Percentiles rank a stretch among this genome's conserved stretches.
Evolutionary conservation across 2,888 invertebrate species (phyloP).

Genomic region (Lepidocyrtoides sp.): DNA sequence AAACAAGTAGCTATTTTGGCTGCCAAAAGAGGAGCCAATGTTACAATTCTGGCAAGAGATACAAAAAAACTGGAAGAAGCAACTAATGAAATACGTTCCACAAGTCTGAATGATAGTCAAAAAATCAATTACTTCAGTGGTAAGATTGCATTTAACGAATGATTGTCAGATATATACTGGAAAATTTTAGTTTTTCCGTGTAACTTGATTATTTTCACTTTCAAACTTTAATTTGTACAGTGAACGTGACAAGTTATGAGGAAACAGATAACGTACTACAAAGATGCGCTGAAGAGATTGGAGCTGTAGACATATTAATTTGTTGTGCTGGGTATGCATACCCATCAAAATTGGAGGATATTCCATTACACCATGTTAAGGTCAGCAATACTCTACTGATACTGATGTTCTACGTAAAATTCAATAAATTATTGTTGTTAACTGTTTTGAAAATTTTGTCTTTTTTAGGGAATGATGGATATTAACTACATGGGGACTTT

Average conservation of each 20-base stretch:
- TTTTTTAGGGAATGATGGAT: constrained; percentile 90
- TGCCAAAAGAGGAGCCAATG: constrained; percentile 93
- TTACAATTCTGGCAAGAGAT: constrained; percentile 96
- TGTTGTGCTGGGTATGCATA: constrained; percentile 94
- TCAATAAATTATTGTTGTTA: no score
- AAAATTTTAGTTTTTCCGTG: not conserved
- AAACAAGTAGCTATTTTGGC: constrained; percentile 93
- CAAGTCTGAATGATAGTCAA: constrained; percentile 72
- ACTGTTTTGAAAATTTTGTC: no score
- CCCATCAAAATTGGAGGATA: constrained; percentile 91
- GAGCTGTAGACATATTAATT: constrained; percentile 95
- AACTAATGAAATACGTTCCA: constrained; percentile 86
- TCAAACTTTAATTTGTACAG: constrained; percentile 80
- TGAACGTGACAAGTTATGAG: constrained; percentile 91
- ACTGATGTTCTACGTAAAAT: no score
- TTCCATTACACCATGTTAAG: constrained; percentile 89
- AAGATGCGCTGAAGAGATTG: constrained; percentile 90
- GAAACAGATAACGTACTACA: constrained; percentile 89
- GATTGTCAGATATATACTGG: not conserved
- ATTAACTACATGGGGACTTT: constrained; percentile 96
- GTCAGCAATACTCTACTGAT: constrained; percentile 86
- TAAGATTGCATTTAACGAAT: no score
- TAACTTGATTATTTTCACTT: not conserved
- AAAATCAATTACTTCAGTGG: constrained; percentile 84
- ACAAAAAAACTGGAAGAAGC: constrained; percentile 90